These are phyloP conservation scores for Rhinogobio ventralis DNA, from an alignment of 2,797 vertebrate species.

Conservation along the genomic window DNA sequence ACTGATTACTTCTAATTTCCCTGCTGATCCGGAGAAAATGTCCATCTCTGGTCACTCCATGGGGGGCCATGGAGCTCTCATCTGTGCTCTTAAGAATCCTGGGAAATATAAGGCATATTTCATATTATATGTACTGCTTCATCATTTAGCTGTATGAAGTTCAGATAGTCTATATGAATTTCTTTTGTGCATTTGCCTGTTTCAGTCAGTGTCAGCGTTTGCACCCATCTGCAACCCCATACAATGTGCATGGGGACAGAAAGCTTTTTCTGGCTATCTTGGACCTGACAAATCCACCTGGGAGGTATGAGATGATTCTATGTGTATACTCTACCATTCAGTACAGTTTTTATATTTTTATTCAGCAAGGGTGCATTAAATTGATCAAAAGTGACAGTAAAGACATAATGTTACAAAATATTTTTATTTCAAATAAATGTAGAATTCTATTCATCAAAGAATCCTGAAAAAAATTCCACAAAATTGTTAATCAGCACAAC, in stretches of 20 bases:
- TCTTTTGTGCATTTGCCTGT: slow-evolving; percentile 18
- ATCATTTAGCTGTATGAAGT: neutral
- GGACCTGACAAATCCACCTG: slow-evolving; percentile 87
- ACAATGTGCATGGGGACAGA: slow-evolving; percentile 95
- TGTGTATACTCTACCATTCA: neutral
- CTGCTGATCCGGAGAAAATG: slow-evolving; percentile 85
- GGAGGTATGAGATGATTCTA: slow-evolving; percentile 84
- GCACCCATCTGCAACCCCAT: slow-evolving; percentile 95
- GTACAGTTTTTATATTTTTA: too few species aligned
- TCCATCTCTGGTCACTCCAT: slow-evolving; percentile 96
- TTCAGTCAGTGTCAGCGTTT: slow-evolving; percentile 92
- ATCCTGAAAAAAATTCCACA: too few species aligned
- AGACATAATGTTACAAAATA: too few species aligned
- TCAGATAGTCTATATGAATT: neutral
- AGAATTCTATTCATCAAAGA: too few species aligned
- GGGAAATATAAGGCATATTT: slow-evolving; percentile 87
- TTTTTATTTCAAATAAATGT: too few species aligned
- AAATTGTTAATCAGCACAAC: neutral
- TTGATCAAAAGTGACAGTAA: too few species aligned
- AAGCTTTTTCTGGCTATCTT: slow-evolving; percentile 91
- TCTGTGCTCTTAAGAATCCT: slow-evolving; percentile 90
- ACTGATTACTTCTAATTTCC: slow-evolving; percentile 90
- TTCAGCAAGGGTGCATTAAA: neutral
- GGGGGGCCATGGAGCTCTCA: slow-evolving; percentile 94
- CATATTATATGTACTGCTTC: neutral